Base-by-base conservation (phyloP, 2,797 vertebrate species). In the Microcaecilia unicolor region DNA sequence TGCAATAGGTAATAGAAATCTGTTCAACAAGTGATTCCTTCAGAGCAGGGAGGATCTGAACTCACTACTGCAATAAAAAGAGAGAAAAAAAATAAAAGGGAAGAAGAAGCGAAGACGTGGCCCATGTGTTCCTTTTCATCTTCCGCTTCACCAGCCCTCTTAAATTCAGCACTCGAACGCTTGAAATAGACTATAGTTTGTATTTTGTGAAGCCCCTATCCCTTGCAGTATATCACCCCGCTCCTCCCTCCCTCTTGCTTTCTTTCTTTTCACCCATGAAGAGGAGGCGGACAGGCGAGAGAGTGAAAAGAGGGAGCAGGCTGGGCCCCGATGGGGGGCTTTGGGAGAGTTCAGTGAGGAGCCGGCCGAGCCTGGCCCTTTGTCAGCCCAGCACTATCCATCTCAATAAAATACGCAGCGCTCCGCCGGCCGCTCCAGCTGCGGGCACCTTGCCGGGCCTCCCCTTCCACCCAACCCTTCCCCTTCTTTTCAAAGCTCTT, bases 321-420 rank as follows among this genome's bases (percentile, higher is more conserved):
- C 5, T 4, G 24, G 22, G 10, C 16, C 8, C 11, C 13, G 20
- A 8, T 23, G 11, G 14, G 28, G 31, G 2, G 31, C 3, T 10
- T 32, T 47, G 33, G 41, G 49, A 48, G 25, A 17, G 15, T 11
- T 21, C 9, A 12, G 10, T n/a, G 27, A 20, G 30, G 5, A 32
- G 58, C 37, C 12, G 0, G 0, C 18, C 30, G 2, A 2, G 19
- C 10, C 2, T 1, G n/a, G 1, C 6, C 17, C 25, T 26, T 26
- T 49, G 35, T 48, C n/a, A n/a, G 27, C 18, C 15, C 2, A 4
- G n/a, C 43, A 57, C 44, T 50, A 57, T 61, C 63, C 29, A 46
- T 61, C 51, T 57, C 44, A 57, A 63, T 53, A 57, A 63, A 64
- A 15, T 18, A n/a, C n/a, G n/a, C n/a, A n/a, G n/a, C n/a, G n/a